Evolutionary conservation across 2,888 invertebrate genomes (phyloP).

Genomic region (Nemotelus nigrinus): DNA sequence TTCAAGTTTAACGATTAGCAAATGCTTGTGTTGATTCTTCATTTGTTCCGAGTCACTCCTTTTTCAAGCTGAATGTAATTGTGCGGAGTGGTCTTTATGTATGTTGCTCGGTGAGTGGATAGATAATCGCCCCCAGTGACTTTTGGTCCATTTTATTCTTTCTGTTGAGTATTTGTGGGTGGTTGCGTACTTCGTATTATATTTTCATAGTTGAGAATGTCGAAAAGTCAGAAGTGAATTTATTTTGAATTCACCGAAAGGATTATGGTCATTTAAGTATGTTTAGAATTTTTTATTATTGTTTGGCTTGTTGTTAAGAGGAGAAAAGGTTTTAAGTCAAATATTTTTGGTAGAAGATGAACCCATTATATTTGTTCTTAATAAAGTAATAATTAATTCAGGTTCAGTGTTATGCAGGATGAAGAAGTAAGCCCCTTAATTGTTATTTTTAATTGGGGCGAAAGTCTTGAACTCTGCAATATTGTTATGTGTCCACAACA

Average conservation of each 20-base stretch:
- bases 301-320: neutral
- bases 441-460: too few species aligned
- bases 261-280: conserved; percentile 31
- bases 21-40: conserved; percentile 47
- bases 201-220: neutral
- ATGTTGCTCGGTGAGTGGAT: conserved; percentile 30
- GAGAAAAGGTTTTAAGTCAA: neutral
- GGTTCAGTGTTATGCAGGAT: too few species aligned
- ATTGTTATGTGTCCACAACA: too few species aligned
- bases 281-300: conserved; percentile 20
- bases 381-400: neutral
- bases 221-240: conserved; percentile 20
- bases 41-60: conserved; percentile 12
- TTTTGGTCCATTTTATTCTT: conserved; percentile 22
- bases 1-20: conserved; percentile 50
- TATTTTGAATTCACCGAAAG: conserved; percentile 19
- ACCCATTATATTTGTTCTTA: neutral
- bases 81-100: conserved; percentile 7
- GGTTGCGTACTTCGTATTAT: too few species aligned
- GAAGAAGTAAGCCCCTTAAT: too few species aligned
- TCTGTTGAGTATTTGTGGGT: neutral
- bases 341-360: neutral
- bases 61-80: neutral
- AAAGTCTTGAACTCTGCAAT: too few species aligned
- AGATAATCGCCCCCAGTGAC: conserved; percentile 25